These are phyloP conservation scores for Falcunculus frontatus DNA, from an alignment of 2,113 vertebrate species.

Conservation along the genomic window DNA sequence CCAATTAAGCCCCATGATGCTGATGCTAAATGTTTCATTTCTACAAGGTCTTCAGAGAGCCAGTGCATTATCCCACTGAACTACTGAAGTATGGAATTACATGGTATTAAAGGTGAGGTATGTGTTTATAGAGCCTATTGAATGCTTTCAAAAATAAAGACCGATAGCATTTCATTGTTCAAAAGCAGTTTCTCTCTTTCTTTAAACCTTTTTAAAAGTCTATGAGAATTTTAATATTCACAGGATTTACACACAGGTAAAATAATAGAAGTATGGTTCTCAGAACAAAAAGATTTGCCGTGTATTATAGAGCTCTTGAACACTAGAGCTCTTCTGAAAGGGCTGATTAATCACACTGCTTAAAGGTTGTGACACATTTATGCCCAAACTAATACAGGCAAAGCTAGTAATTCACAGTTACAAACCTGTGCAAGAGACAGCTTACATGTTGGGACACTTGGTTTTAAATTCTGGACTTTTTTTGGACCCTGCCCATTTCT, in stretches of 20 bases:
- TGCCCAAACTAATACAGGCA: not conserved
- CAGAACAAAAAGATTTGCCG: conserved; percentile 1
- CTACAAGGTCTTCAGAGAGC: not conserved
- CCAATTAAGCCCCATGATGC: not conserved
- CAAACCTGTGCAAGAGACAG: not conserved
- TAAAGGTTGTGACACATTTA: conserved; percentile 43
- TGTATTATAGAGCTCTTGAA: not conserved
- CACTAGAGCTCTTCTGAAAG: not conserved
- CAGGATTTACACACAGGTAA: not conserved
- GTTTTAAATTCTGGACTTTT: not conserved
- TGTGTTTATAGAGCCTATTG: not conserved
- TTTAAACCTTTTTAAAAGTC: not conserved
- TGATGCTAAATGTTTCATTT: conserved; percentile 3
- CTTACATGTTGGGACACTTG: not conserved
- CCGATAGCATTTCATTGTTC: not conserved
- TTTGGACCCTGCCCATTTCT: not conserved
- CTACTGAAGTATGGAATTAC: not conserved
- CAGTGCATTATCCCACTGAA: not conserved
- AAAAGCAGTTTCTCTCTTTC: not conserved
- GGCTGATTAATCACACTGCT: conserved; percentile 29
- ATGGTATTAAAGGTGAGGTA: not conserved
- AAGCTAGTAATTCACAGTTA: conserved; percentile 16
- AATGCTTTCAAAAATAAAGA: conserved; percentile 8
- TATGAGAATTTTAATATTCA: not conserved
- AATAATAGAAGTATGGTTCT: not conserved